A percentile compares a stretch with the other conserved stretches of the same genome.
Evolutionary conservation across 2,888 invertebrate genomes (phyloP).

Genomic region (Tuberolachnus salignus): DNA sequence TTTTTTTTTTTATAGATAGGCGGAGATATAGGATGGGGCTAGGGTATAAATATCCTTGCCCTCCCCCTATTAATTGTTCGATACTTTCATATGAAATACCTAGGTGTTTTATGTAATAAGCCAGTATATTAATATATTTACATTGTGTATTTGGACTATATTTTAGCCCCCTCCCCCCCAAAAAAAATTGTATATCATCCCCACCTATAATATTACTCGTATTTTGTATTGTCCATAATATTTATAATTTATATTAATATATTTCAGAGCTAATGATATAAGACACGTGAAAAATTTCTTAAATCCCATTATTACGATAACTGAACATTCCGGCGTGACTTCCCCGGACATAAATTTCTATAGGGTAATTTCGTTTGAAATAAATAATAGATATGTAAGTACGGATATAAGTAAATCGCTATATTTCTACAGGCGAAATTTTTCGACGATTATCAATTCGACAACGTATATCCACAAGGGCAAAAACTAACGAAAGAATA

Average conservation of each 20-base stretch:
- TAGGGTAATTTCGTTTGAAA: slow-evolving; percentile 59
- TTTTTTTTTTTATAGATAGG: no score
- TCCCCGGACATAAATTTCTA: slow-evolving; percentile 47
- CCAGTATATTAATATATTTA: no score
- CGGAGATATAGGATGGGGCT: no score
- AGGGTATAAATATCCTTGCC: no score
- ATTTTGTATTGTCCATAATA: no score
- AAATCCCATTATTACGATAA: slow-evolving; percentile 95
- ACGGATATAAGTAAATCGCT: background rate
- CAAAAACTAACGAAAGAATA: slow-evolving; percentile 59
- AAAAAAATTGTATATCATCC: no score
- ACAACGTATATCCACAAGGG: slow-evolving; percentile 35
- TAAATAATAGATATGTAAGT: background rate
- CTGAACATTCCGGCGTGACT: slow-evolving; percentile 76
- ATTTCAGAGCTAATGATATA: slow-evolving; percentile 47
- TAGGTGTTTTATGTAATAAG: no score
- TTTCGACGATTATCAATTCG: slow-evolving; percentile 41
- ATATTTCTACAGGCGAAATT: slow-evolving; percentile 21
- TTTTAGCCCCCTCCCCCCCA: no score
- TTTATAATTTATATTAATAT: background rate
- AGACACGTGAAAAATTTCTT: slow-evolving; percentile 68
- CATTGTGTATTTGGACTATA: no score
- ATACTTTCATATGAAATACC: no score
- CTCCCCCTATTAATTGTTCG: no score
- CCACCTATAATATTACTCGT: no score